Conservation (phyloP, 2,797 vertebrate genomes). For the Crenuchus spilurus region DNA sequence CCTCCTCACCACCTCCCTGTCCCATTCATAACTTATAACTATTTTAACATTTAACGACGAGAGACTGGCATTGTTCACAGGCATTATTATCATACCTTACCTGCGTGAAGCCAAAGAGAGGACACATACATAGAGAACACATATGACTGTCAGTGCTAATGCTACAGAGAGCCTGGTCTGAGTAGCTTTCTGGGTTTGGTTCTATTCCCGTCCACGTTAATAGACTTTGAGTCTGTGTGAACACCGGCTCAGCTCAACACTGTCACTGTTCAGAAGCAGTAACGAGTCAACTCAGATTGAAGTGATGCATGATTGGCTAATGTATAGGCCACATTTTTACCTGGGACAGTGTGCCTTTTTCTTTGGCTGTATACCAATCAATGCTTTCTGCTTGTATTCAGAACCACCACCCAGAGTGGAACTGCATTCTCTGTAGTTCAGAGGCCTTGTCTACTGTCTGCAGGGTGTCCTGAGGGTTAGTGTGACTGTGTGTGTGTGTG, state of each 20-base stretch:
- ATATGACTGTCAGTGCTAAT: not conserved
- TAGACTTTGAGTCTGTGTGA: constrained; percentile 28
- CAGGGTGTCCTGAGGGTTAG: constrained; percentile 14
- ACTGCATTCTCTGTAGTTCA: constrained; percentile 24
- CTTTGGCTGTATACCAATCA: constrained; percentile 18
- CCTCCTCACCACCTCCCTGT: constrained; percentile 1
- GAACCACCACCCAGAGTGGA: constrained; percentile 10
- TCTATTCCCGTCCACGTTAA: constrained; percentile 44
- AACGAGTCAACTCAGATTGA: not conserved
- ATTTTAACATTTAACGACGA: constrained; percentile 45
- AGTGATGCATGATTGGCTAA: not conserved
- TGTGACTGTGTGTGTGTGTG: constrained; percentile 17
- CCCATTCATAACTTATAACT: constrained; percentile 34
- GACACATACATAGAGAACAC: no score
- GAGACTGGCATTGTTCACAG: constrained; percentile 43
- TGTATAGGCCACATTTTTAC: not conserved
- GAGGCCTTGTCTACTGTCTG: constrained; percentile 35
- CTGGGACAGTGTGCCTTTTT: constrained; percentile 23
- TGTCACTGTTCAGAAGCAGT: constrained; percentile 15
- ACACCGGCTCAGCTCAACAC: not conserved
- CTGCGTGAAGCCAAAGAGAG: no score
- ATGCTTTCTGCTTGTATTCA: constrained; percentile 28
- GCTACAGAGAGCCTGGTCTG: constrained; percentile 40
- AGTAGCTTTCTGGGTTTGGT: constrained; percentile 50
- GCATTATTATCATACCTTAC: constrained; percentile 17